Evolutionary conservation across 2,113 vertebrate genomes (phyloP).

Genomic region (Neolamprologus ventralis): DNA sequence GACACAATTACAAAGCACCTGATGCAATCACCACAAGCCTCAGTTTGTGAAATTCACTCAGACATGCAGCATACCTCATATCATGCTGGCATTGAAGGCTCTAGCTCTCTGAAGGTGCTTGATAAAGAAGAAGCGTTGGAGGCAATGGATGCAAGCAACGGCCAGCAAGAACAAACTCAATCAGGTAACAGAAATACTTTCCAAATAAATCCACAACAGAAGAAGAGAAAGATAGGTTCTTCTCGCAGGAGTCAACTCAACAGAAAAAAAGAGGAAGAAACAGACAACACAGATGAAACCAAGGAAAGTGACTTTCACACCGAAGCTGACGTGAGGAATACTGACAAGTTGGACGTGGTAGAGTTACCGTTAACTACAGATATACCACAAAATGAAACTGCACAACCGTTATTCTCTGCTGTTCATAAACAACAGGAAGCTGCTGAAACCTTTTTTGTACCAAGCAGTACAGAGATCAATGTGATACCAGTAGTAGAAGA

Average conservation of each 20-base stretch:
- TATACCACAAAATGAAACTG: neutral
- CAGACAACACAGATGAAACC: neutral
- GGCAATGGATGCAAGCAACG: neutral
- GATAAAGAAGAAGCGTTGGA: neutral
- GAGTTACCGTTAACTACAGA: neutral
- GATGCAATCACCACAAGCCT: neutral
- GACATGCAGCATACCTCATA: neutral
- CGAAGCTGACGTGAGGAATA: neutral
- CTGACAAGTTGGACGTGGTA: neutral
- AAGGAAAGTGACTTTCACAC: neutral
- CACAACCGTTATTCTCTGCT: neutral
- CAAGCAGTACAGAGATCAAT: neutral
- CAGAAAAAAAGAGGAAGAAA: neutral
- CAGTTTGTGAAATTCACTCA: neutral
- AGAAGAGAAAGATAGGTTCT: conserved; percentile 53
- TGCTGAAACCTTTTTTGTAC: neutral
- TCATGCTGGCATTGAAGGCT: neutral
- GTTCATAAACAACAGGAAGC: neutral
- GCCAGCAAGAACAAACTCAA: neutral
- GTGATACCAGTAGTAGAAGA: neutral
- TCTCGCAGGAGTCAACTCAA: conserved; percentile 10
- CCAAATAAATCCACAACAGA: conserved; percentile 1
- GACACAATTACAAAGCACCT: neutral
- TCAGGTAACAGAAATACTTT: neutral
- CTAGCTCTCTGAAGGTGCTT: neutral